Base-by-base conservation (phyloP, 1,140 invertebrate species). In the Sycophila sp. region DNA sequence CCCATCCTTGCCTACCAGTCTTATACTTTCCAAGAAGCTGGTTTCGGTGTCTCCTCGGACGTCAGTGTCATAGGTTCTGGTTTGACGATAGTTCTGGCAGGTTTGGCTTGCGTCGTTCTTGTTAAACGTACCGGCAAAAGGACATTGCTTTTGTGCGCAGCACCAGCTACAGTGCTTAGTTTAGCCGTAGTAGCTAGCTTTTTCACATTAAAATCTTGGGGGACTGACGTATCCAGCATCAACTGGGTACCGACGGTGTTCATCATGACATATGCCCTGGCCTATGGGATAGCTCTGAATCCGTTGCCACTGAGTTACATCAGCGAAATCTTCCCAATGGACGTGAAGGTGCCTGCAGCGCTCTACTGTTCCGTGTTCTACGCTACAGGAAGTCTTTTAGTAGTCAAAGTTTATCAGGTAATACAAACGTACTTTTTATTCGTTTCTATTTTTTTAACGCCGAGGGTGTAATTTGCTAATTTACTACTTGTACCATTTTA, bases 1-100 rank as follows among this genome's bases (percentile, higher is more conserved):
- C 94, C 94, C 3, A 90, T 97, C 53, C 91, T 96, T 70, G 95
- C 95, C 81, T 96, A 94, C 81, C 92, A 94, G 0, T 90, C 91
- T 4, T 86, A 89, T 19, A 95, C 94, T 81, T 95, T 93, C 81
- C 72, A 89, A 38, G 89, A 89, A 22, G 92, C 94, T 22, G 94
- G 93, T 24, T 92, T 90, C 62, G 81, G 86, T 8, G 81, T 95
- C 7, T 84, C 91, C 13, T 85, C 92, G 0, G 84, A 87, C 13
- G 76, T 91, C n/a, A 89, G 90, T 45, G 90, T 94, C 4, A 92
- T 96, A 55, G 90, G 94, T n/a, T 90, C 96, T 2, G 94, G 93
- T 1, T 85, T 89, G 2, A 91, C 95, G 2, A 93, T 96, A 78
- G 91, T 95, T 0, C 65, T 91, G 3, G 90, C 91, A n/a, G 93